Base-by-base conservation (phyloP, 2,797 vertebrate genomes). In the Selene dorsalis region DNA sequence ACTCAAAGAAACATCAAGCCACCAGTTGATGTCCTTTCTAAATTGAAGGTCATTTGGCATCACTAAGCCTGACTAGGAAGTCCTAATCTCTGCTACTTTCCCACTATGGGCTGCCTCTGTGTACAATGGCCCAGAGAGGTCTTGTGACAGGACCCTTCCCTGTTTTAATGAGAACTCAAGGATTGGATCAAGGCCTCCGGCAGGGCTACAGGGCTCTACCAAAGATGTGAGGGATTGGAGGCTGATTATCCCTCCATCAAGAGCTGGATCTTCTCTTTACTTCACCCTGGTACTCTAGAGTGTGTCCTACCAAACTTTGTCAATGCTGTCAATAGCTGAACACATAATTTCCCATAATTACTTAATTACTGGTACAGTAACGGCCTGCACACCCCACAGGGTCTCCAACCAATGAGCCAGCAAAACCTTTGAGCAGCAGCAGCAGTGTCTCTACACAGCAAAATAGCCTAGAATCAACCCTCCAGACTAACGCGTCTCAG, bases 121-220 rank as follows among this genome's bases (percentile, higher is more conserved):
- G 61, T 13, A 12, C 60, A 67, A 56, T 71, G 70, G 67, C 55
- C 58, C 48, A 79, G 74, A 68, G 47, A 45, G 60, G 75, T 69
- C 77, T 75, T 47, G 62, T 60, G 32, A 9, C 62, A 77, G 80
- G 76, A 78, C 78, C 77, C 75, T 89, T 70, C 71, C 69, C 79
- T 68, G 75, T 83, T 90, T 90, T 90, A 92, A 88, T 89, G 83
- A 90, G 87, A 32, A 52, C 80, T 87, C 57, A 78, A 24, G 16
- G 71, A 79, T 79, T 73, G 87, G 80, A 87, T 89, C 77, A 87
- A 83, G 80, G 81, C 78, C 81, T 71, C 24, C n/a, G 72, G 85
- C 24, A 22, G 72, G 85, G 84, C 80, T 67, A 74, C 82, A 67
- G 66, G 83, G 74, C 75, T 87, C 73, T 77, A 77, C 85, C 85